Evolutionary conservation across 1,140 invertebrate genomes (phyloP).

Genomic region (Dolichoris vasculosae): DNA sequence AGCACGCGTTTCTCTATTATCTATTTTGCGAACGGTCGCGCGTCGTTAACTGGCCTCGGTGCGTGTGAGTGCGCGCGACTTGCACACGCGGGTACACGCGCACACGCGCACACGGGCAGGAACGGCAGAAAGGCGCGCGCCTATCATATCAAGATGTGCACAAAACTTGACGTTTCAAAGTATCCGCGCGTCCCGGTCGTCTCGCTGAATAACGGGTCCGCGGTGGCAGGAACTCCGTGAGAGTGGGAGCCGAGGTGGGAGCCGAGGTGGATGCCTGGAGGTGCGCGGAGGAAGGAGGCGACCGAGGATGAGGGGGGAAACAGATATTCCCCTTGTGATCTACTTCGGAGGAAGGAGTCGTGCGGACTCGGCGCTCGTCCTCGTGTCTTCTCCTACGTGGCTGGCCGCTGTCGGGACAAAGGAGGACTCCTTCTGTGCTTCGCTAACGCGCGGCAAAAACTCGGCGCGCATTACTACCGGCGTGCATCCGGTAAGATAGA

Average conservation of each 20-base stretch:
- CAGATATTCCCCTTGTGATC: conserved; percentile 1
- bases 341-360: conserved; percentile 26
- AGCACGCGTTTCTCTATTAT: not conserved
- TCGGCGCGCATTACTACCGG: not conserved
- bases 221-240: not conserved
- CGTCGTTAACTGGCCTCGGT: not conserved
- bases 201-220: conserved; percentile 18
- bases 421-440: conserved; percentile 7
- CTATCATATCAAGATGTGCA: not conserved
- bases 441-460: not conserved
- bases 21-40: not conserved
- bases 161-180: conserved; percentile 17
- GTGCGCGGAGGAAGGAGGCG: not conserved
- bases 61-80: not conserved
- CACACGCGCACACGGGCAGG: not conserved
- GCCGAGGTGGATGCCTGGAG: too few species aligned
- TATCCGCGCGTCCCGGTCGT: not conserved
- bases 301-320: not conserved
- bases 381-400: not conserved
- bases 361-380: not conserved
- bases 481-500: conserved; percentile 25
- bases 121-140: too few species aligned
- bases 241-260: not conserved
- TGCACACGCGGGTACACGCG: not conserved
- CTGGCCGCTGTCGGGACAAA: not conserved